Base-by-base conservation (phyloP, 37 sponge, comb jelly and placozoan genomes). In the Diacarnus erythraeanus region DNA sequence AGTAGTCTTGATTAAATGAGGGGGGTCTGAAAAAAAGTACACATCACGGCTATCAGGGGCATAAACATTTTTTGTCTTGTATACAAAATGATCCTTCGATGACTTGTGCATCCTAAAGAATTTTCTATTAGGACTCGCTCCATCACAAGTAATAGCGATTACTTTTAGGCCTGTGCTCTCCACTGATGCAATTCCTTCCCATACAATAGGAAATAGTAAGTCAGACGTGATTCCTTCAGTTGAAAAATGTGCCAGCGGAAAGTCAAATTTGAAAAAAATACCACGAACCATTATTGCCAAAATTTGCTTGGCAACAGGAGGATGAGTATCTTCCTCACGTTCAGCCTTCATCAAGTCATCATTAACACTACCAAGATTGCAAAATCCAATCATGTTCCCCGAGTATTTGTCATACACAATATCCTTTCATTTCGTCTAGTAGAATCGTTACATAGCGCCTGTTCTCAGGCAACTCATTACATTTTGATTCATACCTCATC, bases 331-430 rank as follows among this genome's bases (percentile, higher is more conserved):
- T 15, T 69, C 66, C 12, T 57, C 35, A 5, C 57, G 72, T 56
- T 84, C 78, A 3, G 3, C 41, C 30, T 51, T 40, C 36, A 75
- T n/a, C 1, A 86, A 75, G 29, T 72, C 38, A 60, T 86, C 58
- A 42, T 72, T 79, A 22, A 86, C 57, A 20, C 73, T 69, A 2
- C 86, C 80, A n/a, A 86, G 72, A 72, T 67, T 31, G 18, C 26
- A 22, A 47, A 77, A 78, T 10, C 84, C 84, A 64, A 83, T 65
- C 8, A 83, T 75, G 35, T 83, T 58, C 36, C 77, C 84, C 21
- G 69, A 42, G 3, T 40, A 8, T 61, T 83, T 83, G 66, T 83
- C 72, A 67, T 83, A 83, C 8, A 83, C 84, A 27, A 83, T 17
- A 30, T 59, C 64, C 67, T 22, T 83, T 80, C 71, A 80, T 80